phyloP scores from a whole-genome alignment of 2,888 invertebrate species.

The Sesia apiformis region DNA sequence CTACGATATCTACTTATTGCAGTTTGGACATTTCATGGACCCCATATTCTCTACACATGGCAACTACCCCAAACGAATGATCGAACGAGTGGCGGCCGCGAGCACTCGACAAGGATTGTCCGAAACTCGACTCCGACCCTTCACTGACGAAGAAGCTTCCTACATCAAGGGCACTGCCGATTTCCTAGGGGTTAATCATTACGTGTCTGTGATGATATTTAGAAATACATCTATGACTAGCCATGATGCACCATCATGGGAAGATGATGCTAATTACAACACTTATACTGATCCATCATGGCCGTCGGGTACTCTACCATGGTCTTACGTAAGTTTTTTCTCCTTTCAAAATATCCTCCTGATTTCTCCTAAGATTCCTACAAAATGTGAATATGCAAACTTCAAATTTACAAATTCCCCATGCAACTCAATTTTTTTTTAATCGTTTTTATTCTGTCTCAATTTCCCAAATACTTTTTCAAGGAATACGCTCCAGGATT shows the following conservation, averaged over 20 bases:
- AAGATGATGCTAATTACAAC: slow-evolving; percentile 14
- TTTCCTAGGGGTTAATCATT: slow-evolving; percentile 19
- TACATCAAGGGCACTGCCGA: slow-evolving; percentile 17
- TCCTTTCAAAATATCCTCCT: too few species aligned
- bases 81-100: slow-evolving; percentile 13
- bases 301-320: slow-evolving; percentile 9
- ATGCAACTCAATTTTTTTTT: neutral
- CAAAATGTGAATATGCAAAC: slow-evolving; percentile 1
- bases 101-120: slow-evolving; percentile 15
- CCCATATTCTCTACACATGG: slow-evolving; percentile 16
- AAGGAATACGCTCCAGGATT: slow-evolving; percentile 19
- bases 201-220: slow-evolving; percentile 12
- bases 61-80: slow-evolving; percentile 16
- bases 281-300: slow-evolving; percentile 19
- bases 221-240: slow-evolving; percentile 15
- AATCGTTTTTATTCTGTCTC: too few species aligned
- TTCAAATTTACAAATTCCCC: neutral
- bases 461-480: neutral
- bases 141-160: slow-evolving; percentile 15
- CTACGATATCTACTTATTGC: slow-evolving; percentile 1
- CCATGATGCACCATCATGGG: slow-evolving; percentile 13
- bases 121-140: slow-evolving; percentile 14
- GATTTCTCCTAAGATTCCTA: neutral
- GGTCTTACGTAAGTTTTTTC: slow-evolving; percentile 12
- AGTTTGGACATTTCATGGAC: slow-evolving; percentile 15